A percentile compares a stretch with the other conserved stretches of the same genome.
phyloP scores from a whole-genome alignment of 2,888 invertebrate genomes.

The Drosophila borborema region DNA sequence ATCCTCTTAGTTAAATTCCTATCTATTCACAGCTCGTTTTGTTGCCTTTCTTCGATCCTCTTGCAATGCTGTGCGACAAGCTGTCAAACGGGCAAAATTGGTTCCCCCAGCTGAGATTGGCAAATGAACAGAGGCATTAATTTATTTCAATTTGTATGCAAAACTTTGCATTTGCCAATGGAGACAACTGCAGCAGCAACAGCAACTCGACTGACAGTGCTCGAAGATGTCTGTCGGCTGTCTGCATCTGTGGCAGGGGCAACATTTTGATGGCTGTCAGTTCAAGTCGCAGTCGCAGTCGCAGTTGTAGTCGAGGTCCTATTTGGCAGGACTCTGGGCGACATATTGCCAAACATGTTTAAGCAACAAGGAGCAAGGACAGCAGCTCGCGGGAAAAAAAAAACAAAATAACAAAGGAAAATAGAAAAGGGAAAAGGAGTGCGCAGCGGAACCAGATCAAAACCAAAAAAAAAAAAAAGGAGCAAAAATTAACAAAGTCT shows the following conservation, averaged over 20 bases:
- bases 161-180: constrained; percentile 59
- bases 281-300: constrained; percentile 33
- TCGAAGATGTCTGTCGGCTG: constrained; percentile 26
- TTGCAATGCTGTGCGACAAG: constrained; percentile 34
- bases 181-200: constrained; percentile 41
- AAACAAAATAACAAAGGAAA: neutral
- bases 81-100: constrained; percentile 37
- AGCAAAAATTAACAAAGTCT: neutral
- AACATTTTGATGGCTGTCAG: constrained; percentile 40
- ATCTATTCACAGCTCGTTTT: constrained; percentile 1
- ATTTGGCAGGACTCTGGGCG: constrained; percentile 45
- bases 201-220: constrained; percentile 46
- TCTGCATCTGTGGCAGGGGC: constrained; percentile 45
- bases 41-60: neutral
- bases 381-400: constrained; percentile 38
- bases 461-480: constrained; percentile 11
- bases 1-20: neutral
- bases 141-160: constrained; percentile 64
- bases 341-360: constrained; percentile 78
- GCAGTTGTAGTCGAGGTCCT: constrained; percentile 20
- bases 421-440: constrained; percentile 4
- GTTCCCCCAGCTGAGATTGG: constrained; percentile 14
- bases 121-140: constrained; percentile 57
- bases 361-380: constrained; percentile 66
- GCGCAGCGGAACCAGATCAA: constrained; percentile 45